Conservation (phyloP, 2,113 vertebrate species). For the Corythornis cristatus region DNA sequence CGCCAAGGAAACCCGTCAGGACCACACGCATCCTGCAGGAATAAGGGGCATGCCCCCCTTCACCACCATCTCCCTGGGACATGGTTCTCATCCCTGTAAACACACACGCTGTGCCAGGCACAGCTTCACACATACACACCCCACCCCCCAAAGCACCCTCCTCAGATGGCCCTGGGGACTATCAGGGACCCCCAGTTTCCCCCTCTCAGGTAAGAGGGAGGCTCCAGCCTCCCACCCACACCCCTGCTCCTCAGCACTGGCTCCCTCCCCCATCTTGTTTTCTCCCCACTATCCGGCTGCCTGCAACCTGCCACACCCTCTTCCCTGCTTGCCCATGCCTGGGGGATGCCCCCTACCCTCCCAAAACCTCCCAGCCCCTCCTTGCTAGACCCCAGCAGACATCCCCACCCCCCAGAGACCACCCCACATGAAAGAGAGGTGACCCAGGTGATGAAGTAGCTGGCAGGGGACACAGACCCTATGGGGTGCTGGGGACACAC, state of each 20-base stretch:
- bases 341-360: not conserved
- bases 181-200: not conserved
- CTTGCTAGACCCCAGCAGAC: not conserved
- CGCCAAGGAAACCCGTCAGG: not conserved
- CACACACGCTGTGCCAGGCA: not conserved
- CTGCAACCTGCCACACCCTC: not conserved
- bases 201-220: no score
- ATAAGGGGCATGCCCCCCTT: not conserved
- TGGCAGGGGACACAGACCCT: not conserved
- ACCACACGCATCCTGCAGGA: not conserved
- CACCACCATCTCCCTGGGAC: not conserved
- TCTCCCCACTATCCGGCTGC: not conserved
- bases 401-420: not conserved
- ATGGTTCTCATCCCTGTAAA: not conserved
- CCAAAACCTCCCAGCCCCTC: not conserved
- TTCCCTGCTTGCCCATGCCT: not conserved
- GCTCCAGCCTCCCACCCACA: not conserved
- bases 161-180: not conserved
- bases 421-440: not conserved
- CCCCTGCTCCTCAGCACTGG: not conserved
- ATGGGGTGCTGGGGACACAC: not conserved
- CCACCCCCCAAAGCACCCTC: not conserved
- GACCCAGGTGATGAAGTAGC: not conserved
- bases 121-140: not conserved
- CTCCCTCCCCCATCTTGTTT: not conserved